Conservation (phyloP, 2,888 invertebrate genomes). For the Cordilura impudica region DNA sequence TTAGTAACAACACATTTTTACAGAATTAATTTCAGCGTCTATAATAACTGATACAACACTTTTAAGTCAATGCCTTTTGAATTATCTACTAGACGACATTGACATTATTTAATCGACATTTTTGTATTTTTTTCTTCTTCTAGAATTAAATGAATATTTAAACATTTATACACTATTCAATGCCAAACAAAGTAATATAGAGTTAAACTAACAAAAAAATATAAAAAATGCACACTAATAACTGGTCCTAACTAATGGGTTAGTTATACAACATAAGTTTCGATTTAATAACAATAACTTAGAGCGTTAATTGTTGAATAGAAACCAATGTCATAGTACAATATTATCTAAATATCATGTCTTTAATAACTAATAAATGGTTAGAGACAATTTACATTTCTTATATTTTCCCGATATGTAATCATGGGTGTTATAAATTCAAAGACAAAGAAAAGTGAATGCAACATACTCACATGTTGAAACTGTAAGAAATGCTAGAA, state of each 20-base stretch:
- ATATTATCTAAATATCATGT: background rate
- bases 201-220: background rate
- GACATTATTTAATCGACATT: conserved; percentile 39
- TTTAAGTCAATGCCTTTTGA: conserved; percentile 30
- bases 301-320: background rate
- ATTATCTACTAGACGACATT: conserved; percentile 47
- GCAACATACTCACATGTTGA: no score
- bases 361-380: no score
- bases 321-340: conserved; percentile 8
- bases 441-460: conserved; percentile 40
- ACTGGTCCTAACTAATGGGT: conserved; percentile 26
- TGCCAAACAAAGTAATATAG: conserved; percentile 17
- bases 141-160: conserved; percentile 48
- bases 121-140: background rate
- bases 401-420: no score
- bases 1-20: no score
- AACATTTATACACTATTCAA: conserved; percentile 6
- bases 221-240: conserved; percentile 21
- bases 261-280: no score
- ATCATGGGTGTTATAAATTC: conserved; percentile 12
- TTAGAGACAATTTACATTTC: no score
- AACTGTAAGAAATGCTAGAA: background rate
- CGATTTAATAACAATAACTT: conserved; percentile 2
- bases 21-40: no score
- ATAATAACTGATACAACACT: no score